A percentile compares a stretch with the other conserved stretches of the same genome.
Conservation (phyloP, 2,113 vertebrate species). For the Notiomystis cincta region DNA sequence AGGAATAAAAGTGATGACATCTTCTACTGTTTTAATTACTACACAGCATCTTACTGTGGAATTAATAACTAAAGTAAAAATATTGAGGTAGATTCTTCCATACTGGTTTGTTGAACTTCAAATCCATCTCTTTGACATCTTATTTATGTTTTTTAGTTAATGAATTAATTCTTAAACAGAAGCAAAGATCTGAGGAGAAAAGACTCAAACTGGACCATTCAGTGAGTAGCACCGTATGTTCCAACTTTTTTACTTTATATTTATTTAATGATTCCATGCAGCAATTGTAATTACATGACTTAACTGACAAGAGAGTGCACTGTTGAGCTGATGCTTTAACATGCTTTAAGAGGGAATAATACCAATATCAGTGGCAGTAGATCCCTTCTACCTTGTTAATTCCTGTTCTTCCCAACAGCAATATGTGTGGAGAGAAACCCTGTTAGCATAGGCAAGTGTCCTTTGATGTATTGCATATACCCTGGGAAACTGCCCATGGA, state of each 20-base stretch:
- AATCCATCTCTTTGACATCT: background rate
- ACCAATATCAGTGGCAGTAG: background rate
- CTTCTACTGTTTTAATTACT: background rate
- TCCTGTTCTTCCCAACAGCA: background rate
- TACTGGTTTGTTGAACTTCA: background rate
- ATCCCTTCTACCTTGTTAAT: background rate
- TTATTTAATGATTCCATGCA: background rate
- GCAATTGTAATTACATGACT: background rate
- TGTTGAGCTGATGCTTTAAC: background rate
- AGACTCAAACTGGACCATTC: constrained; percentile 96
- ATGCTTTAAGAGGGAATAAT: background rate
- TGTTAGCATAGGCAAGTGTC: background rate
- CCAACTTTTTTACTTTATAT: constrained; percentile 72
- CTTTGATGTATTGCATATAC: background rate
- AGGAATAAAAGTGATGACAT: background rate
- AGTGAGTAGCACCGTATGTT: constrained; percentile 91
- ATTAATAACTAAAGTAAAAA: background rate
- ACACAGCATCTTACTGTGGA: background rate
- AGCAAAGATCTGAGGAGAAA: constrained; percentile 95
- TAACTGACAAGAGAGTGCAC: background rate
- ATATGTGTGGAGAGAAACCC: background rate
- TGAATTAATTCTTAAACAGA: constrained; percentile 98
- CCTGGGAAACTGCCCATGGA: background rate
- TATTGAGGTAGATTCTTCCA: background rate
- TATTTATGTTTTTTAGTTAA: constrained; percentile 80